Conservation (phyloP, 2,888 invertebrate genomes). For the Macrostomum cliftonense region DNA sequence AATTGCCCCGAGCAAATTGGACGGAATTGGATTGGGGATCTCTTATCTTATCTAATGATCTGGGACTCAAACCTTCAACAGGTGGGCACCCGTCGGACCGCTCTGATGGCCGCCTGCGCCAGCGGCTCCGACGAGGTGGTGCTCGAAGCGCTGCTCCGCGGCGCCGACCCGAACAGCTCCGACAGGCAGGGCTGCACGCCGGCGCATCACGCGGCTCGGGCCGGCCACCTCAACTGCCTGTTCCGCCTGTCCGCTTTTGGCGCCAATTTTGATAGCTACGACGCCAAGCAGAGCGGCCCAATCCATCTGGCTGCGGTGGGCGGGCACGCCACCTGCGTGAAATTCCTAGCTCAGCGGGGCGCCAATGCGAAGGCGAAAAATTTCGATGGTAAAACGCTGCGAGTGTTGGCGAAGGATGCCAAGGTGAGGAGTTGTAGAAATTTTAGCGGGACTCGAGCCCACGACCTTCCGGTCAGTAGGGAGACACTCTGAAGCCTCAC, state of each 20-base stretch:
- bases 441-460: too few species aligned
- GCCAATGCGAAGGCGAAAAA: constrained; percentile 38
- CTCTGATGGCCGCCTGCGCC: constrained; percentile 33
- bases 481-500: too few species aligned
- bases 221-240: constrained; percentile 26
- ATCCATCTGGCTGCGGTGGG: constrained; percentile 25
- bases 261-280: constrained; percentile 28
- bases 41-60: too few species aligned
- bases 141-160: constrained; percentile 25
- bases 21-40: too few species aligned
- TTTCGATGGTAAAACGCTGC: constrained; percentile 28
- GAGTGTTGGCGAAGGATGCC: constrained; percentile 28
- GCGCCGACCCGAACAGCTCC: constrained; percentile 19
- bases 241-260: constrained; percentile 29
- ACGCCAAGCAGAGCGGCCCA: constrained; percentile 30
- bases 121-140: constrained; percentile 32
- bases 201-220: constrained; percentile 32
- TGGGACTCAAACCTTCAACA: too few species aligned
- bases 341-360: constrained; percentile 31
- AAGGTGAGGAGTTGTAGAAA: too few species aligned
- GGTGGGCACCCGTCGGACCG: constrained; percentile 21
- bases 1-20: too few species aligned
- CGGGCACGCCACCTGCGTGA: constrained; percentile 30
- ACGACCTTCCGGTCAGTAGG: too few species aligned
- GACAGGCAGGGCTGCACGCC: constrained; percentile 17